Base-by-base conservation (phyloP, 2,888 invertebrate genomes). In the Lasioglossum pauxillum region DNA sequence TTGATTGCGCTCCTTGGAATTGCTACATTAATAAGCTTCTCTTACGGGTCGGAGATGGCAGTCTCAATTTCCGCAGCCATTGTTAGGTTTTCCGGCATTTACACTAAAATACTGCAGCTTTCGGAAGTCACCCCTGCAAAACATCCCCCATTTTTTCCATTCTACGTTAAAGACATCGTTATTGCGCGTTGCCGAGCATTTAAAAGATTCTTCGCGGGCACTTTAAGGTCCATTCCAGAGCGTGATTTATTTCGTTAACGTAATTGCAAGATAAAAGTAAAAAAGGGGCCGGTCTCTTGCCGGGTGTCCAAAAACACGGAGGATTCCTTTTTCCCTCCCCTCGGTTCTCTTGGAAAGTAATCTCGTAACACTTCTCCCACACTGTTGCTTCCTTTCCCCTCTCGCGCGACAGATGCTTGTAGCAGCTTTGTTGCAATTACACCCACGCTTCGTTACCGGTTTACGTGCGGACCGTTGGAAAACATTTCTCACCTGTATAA, bases 181-280 rank as follows among this genome's bases (percentile, higher is more conserved):
- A 75, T 41, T 38, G 38, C 57, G 57, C 57, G 75, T 75, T 75
- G n/a, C n/a, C 38, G 57, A 10, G n/a, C 53, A 60, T 60, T 75
- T 75, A 49, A 27, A 75, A 38, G 53, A 75, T 53, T 75, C n/a
- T 53, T 53, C 53, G 23, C 53, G 67, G 75, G 5, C 53, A 19
- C 53, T 53, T 38, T n/a, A 57, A 35, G 16, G 35, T 41, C 41
- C n/a, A 75, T 41, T 57, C n/a, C 27, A 19, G n/a, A 57, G 53
- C n/a, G 53, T 57, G 75, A 75, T 75, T 75, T 75, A 75, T 75
- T 75, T 75, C 75, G 38, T 27, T 75, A 53, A 57, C 75, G 75
- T 53, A 75, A 75, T 75, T 75, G 53, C 38, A n/a, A 75, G 38
- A 31, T 75, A 60, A 75, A 75, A 60, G 75, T 27, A 64, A 64